Conservation (phyloP, 1,140 invertebrate species). For the Eciton burchellii region DNA sequence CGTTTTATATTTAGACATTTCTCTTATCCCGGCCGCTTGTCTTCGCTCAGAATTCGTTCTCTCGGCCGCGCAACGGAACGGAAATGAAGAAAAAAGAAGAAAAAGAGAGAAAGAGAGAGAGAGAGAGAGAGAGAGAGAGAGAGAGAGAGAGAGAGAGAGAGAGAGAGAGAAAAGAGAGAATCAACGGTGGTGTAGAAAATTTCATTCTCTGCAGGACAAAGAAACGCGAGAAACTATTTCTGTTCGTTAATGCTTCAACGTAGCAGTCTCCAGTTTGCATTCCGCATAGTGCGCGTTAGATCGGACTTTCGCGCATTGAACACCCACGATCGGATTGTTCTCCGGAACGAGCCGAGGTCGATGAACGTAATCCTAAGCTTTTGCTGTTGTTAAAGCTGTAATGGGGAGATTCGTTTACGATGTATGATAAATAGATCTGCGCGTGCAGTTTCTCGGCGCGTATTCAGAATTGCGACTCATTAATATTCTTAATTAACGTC, state of each 20-base stretch:
- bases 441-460: background rate
- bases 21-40: conserved; percentile 31
- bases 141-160: too few relatives aligned
- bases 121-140: too few relatives aligned
- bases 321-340: conserved; percentile 21
- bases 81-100: conserved; percentile 37
- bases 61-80: background rate
- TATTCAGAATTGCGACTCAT: background rate
- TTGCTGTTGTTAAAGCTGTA: conserved; percentile 27
- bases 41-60: conserved; percentile 28
- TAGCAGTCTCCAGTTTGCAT: background rate
- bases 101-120: too few relatives aligned
- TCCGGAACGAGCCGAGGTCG: background rate
- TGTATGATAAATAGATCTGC: conserved; percentile 1
- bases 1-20: conserved; percentile 67
- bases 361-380: conserved; percentile 1
- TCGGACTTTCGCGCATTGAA: conserved; percentile 8
- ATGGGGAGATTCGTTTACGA: conserved; percentile 12
- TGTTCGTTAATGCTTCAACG: background rate
- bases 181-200: background rate
- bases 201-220: background rate
- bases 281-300: background rate
- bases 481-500: conserved; percentile 13
- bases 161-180: too few relatives aligned
- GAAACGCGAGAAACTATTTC: background rate